These are phyloP conservation scores for Pelagia noctiluca DNA, from an alignment of 30 jellyfish, hydroid and myxozoan species.

Conservation along the genomic window DNA sequence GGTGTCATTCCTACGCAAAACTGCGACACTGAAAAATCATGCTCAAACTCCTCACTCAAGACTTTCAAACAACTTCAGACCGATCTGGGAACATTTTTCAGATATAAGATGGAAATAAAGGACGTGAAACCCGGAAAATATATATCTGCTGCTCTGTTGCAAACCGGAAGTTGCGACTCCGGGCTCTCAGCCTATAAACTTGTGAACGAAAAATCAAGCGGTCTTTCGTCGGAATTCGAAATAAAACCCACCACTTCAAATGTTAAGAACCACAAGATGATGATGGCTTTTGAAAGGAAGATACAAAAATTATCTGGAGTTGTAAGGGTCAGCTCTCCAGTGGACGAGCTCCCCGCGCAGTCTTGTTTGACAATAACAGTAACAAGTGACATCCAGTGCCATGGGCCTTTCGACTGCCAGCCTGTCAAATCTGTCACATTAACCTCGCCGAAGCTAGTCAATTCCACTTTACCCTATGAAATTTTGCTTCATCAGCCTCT, in stretches of 20 bases:
- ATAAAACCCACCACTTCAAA: too few relatives aligned
- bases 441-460: background rate
- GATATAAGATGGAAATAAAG: background rate
- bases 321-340: constrained; percentile 31
- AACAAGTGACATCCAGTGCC: constrained; percentile 15
- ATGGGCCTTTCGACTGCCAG: constrained; percentile 35
- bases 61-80: constrained; percentile 9
- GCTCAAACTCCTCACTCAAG: background rate
- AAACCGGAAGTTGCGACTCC: background rate
- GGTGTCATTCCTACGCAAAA: background rate
- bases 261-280: background rate
- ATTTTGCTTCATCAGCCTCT: background rate
- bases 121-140: background rate
- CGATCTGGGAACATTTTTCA: background rate
- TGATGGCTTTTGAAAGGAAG: constrained; percentile 27
- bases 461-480: background rate
- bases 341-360: constrained; percentile 8
- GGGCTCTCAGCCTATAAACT: background rate
- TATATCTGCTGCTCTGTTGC: background rate
- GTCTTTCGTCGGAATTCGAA: background rate
- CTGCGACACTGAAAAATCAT: background rate
- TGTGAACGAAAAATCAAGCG: background rate
- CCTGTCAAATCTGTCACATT: background rate
- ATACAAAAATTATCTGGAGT: constrained; percentile 9
- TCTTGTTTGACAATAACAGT: constrained; percentile 36